Base-by-base conservation (phyloP, 2,888 invertebrate species). In the Leucophenga montana region DNA sequence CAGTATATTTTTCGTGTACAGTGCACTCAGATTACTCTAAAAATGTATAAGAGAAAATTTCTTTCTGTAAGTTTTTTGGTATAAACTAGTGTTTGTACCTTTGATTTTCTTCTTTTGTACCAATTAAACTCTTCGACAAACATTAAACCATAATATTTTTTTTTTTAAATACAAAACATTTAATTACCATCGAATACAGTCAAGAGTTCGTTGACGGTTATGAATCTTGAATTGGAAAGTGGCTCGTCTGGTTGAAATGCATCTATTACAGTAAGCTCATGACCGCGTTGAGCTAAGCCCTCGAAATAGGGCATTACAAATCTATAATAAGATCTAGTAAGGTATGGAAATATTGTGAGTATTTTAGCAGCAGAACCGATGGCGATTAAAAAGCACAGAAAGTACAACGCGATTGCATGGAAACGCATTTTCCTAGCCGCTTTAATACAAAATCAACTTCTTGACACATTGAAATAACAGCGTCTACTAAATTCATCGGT, bases 321-420 rank as follows among this genome's bases (percentile, higher is more conserved):
- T 13, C 85, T 75, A 68, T 82, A 85, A 0, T 84, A 80, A 0
- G 85, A 77, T 0, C 70, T 66, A 0, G 72, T 72, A 0, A 73
- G 65, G 53, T 77, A 85, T 0, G 85, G 68, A 59, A 85, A 82
- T 3, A 84, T 27, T 27, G 77, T 78, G 56, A 84, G 73, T 22
- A 84, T 81, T 22, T 76, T 76, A 2, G 74, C 82, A 16, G 39
- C 39, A 8, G 8, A 39, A 39, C 39, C 39, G 11, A 39, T 39
- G 9, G 9, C 39, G 39, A 11, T 8, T 11, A 8, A 39, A 39
- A 11, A 39, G 1, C 9, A 5, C 8, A 39, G 11, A 39, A 39
- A 27, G 4, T 4, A 39, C 39, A 39, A 39, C 9, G 39, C 8
- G 11, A 39, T 39, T 8, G 11, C 39, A 3, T 5, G 39, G 39